Evolutionary conservation across 2,113 vertebrate species (phyloP).

Genomic region (Notechis scutatus): DNA sequence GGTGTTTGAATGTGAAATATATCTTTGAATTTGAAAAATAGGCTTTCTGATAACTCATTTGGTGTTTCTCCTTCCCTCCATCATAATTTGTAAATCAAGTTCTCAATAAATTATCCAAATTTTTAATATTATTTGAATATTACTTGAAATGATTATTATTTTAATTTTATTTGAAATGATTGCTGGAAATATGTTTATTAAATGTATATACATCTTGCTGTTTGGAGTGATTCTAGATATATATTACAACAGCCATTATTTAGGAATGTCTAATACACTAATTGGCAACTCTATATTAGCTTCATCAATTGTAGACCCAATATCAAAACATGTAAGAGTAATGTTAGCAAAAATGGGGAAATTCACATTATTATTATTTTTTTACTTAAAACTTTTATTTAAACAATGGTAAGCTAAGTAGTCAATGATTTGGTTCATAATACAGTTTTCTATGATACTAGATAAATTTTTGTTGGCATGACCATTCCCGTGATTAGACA

Average conservation of each 20-base stretch:
- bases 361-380: neutral
- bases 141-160: neutral
- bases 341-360: neutral
- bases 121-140: neutral
- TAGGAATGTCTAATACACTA: neutral
- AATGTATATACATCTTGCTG: neutral
- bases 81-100: neutral
- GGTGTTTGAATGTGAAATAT: neutral
- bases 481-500: neutral
- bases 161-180: neutral
- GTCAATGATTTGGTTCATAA: neutral
- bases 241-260: neutral
- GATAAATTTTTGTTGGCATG: neutral
- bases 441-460: neutral
- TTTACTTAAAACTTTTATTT: neutral
- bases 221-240: neutral
- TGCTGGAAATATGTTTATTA: neutral
- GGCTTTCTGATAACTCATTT: neutral
- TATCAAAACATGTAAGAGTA: neutral
- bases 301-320: neutral
- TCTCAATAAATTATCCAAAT: neutral
- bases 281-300: neutral
- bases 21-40: neutral
- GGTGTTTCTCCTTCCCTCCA: neutral
- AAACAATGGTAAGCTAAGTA: neutral